phyloP scores from a whole-genome alignment of 2,113 vertebrate species.

The Dipodomys stephensi region DNA sequence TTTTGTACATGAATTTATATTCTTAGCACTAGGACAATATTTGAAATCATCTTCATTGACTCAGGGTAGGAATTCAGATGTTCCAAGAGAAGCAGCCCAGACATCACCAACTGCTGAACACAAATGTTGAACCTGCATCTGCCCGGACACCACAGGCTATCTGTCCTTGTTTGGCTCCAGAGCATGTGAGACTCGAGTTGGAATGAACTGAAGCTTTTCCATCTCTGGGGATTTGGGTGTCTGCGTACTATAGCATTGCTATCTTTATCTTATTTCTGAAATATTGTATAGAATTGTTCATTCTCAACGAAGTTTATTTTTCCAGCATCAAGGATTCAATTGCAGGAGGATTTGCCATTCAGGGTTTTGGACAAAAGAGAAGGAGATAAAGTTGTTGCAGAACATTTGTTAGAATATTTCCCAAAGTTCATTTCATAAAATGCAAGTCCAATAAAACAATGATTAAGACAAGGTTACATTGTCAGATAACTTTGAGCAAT shows the following conservation, averaged over 20 bases:
- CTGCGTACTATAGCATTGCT: background rate
- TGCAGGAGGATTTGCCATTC: background rate
- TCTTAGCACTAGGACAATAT: slow-evolving; percentile 60
- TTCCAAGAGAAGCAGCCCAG: background rate
- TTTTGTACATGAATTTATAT: slow-evolving; percentile 61
- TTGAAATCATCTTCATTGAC: slow-evolving; percentile 21
- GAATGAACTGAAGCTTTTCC: background rate
- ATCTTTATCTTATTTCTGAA: background rate
- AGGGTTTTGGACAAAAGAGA: background rate
- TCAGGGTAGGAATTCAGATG: background rate
- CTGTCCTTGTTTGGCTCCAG: background rate
- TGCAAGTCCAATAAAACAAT: background rate
- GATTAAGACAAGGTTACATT: background rate
- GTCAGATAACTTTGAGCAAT: slow-evolving; percentile 5
- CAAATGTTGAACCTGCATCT: background rate
- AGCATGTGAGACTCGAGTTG: background rate
- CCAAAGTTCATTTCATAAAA: background rate
- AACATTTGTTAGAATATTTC: slow-evolving; percentile 8
- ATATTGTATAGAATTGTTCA: background rate
- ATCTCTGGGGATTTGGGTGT: background rate
- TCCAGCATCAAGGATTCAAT: background rate
- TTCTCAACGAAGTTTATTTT: background rate
- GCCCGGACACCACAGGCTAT: background rate
- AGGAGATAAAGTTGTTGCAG: background rate
- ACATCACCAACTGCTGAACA: background rate